A percentile compares a stretch with the other conserved stretches of the same genome.
Conservation (phyloP, 2,797 vertebrate genomes). For the Bradypus variegatus region DNA sequence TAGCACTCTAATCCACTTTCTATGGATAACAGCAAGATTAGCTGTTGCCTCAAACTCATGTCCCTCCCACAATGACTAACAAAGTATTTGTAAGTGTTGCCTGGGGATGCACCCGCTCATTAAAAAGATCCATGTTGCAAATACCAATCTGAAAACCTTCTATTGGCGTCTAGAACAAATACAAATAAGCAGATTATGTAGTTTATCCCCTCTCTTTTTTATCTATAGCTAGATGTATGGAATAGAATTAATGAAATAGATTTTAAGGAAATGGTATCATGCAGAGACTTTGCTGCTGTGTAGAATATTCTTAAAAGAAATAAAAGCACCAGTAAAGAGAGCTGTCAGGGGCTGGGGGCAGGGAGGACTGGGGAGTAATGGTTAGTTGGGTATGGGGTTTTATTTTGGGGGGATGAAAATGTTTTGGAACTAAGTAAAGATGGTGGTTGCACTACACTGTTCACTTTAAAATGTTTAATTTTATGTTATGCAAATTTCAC, state of each 20-base stretch:
- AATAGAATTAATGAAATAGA: conserved; percentile 40
- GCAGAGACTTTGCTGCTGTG: conserved; percentile 3
- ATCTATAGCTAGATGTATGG: not conserved
- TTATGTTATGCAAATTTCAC: not conserved
- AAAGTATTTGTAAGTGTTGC: conserved; percentile 49
- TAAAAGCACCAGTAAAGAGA: conserved; percentile 11
- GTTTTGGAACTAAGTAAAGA: not conserved
- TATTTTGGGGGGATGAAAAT: not conserved
- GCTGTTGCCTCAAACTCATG: conserved; percentile 37
- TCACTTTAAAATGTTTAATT: not conserved
- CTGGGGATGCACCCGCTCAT: conserved; percentile 23
- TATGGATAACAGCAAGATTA: conserved; percentile 58
- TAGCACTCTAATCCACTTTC: conserved; percentile 55
- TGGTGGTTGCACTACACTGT: not conserved
- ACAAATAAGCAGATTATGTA: conserved; percentile 57
- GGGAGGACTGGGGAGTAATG: not conserved
- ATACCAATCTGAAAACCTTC: conserved; percentile 45
- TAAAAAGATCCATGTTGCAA: conserved; percentile 44
- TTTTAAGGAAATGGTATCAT: conserved; percentile 18
- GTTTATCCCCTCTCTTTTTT: conserved; percentile 44
- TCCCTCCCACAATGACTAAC: conserved; percentile 36
- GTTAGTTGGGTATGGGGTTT: not conserved
- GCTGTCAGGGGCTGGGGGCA: not conserved
- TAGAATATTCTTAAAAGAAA: not conserved
- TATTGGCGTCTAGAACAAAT: conserved; percentile 52